A percentile compares a stretch with the other conserved stretches of the same genome.
Conservation (phyloP, 1,140 invertebrate genomes). For the Cydia strobilella region DNA sequence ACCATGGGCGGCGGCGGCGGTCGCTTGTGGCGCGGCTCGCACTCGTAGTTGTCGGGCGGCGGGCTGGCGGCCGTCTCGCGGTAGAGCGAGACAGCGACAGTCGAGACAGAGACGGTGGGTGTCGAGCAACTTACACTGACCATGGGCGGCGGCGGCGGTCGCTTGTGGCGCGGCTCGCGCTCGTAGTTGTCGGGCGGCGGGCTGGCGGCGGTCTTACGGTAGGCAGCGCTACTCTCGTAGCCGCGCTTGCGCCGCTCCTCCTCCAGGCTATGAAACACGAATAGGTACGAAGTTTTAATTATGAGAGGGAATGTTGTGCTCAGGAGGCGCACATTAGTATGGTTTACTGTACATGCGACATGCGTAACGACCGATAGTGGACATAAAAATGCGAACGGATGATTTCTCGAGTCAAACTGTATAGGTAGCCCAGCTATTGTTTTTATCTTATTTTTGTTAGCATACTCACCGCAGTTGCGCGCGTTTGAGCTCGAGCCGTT, state of each 20-base stretch:
- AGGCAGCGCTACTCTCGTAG: constrained; percentile 57
- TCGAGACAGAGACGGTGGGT: too few species aligned
- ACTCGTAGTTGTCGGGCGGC: constrained; percentile 66
- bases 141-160: constrained; percentile 59
- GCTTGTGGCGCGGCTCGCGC: constrained; percentile 62
- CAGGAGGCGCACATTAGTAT: too few species aligned
- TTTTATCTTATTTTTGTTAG: constrained; percentile 15
- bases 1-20: constrained; percentile 62
- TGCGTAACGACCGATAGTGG: too few species aligned
- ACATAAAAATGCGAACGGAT: too few species aligned
- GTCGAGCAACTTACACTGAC: constrained; percentile 38
- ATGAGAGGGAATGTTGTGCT: too few species aligned
- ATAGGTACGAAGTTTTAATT: not conserved
- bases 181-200: constrained; percentile 68
- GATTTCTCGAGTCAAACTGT: too few species aligned
- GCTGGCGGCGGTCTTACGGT: constrained; percentile 61
- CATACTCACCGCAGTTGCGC: constrained; percentile 83
- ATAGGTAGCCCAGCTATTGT: too few species aligned
- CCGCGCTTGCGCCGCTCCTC: constrained; percentile 73
- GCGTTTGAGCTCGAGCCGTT: constrained; percentile 89
- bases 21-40: constrained; percentile 63
- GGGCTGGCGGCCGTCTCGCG: constrained; percentile 62
- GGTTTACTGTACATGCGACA: too few species aligned
- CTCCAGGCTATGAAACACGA: constrained; percentile 57
- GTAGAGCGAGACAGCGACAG: constrained; percentile 38